phyloP scores from a whole-genome alignment of 2,888 invertebrate species.

The Osmoderma eremita region DNA sequence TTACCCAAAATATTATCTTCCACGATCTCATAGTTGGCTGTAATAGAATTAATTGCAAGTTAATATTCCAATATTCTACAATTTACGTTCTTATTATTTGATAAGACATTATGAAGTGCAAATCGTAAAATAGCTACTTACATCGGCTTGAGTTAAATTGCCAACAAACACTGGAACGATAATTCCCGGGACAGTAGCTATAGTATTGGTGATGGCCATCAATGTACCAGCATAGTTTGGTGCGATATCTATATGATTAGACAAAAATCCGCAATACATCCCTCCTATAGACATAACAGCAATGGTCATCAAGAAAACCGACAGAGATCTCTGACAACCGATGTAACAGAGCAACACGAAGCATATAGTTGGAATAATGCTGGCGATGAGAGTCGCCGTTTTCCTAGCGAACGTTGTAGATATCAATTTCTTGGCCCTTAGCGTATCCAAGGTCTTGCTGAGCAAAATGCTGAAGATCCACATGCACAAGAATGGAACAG shows the following conservation, averaged over 20 bases:
- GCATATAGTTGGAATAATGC: constrained; percentile 73
- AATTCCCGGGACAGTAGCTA: constrained; percentile 84
- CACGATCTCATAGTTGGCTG: constrained; percentile 81
- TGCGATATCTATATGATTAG: constrained; percentile 87
- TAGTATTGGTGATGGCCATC: constrained; percentile 82
- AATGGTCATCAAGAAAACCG: constrained; percentile 74
- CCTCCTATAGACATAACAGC: constrained; percentile 80
- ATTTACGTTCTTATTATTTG: too few species aligned
- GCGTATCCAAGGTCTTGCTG: constrained; percentile 73
- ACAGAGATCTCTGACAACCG: constrained; percentile 72
- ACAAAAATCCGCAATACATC: constrained; percentile 85
- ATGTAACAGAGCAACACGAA: constrained; percentile 76
- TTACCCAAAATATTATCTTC: constrained; percentile 82
- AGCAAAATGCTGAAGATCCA: constrained; percentile 80
- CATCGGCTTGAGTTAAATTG: constrained; percentile 77
- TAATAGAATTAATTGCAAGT: constrained; percentile 49
- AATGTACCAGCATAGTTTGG: constrained; percentile 85
- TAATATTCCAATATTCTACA: not conserved
- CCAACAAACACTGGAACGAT: constrained; percentile 82
- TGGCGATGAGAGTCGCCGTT: constrained; percentile 74
- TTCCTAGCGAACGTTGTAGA: constrained; percentile 79
- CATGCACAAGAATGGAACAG: constrained; percentile 83
- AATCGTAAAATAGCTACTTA: constrained; percentile 57
- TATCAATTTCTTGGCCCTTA: constrained; percentile 71
- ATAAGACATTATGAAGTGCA: not conserved